Percentiles rank a stretch among this genome's conserved stretches.
Conservation (phyloP, 2,888 invertebrate species). For the Andricus curvator region DNA sequence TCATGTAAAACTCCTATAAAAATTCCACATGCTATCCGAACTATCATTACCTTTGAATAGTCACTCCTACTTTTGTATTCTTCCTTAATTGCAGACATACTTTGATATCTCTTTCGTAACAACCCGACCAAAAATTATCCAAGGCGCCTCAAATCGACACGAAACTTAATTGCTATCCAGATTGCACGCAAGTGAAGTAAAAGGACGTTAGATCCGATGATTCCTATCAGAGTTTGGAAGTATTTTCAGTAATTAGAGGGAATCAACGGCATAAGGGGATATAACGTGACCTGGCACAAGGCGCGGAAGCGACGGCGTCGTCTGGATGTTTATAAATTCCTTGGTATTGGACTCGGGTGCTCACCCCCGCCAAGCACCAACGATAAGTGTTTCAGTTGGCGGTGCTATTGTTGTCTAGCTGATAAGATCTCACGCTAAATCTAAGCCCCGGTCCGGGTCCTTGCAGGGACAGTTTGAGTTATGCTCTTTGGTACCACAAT, state of each 20-base stretch:
- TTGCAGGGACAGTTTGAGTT: constrained; percentile 70
- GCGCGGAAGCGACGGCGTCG: constrained; percentile 30
- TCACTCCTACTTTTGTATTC: too few species aligned
- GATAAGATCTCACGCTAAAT: constrained; percentile 72
- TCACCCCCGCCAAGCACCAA: constrained; percentile 51
- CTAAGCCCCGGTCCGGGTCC: constrained; percentile 62
- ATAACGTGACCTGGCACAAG: constrained; percentile 23
- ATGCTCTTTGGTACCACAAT: constrained; percentile 65
- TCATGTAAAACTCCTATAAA: too few species aligned
- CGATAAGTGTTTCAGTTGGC: constrained; percentile 69
- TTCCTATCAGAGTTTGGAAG: constrained; percentile 6
- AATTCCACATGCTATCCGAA: too few species aligned
- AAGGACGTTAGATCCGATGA: not conserved
- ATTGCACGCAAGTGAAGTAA: too few species aligned
- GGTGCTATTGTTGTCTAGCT: constrained; percentile 69
- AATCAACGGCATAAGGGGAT: constrained; percentile 1
- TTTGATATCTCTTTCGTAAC: too few species aligned
- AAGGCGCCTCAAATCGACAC: not conserved
- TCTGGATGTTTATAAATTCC: constrained; percentile 64
- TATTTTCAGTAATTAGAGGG: constrained; percentile 37
- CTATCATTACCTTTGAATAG: too few species aligned
- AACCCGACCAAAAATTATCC: not conserved
- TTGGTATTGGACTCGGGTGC: constrained; percentile 33
- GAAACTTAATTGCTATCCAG: not conserved
- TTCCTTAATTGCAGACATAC: too few species aligned